Percentiles rank a stretch among this genome's conserved stretches.
phyloP scores from a whole-genome alignment of 2,888 invertebrate genomes.

The Mythimna ferrago region DNA sequence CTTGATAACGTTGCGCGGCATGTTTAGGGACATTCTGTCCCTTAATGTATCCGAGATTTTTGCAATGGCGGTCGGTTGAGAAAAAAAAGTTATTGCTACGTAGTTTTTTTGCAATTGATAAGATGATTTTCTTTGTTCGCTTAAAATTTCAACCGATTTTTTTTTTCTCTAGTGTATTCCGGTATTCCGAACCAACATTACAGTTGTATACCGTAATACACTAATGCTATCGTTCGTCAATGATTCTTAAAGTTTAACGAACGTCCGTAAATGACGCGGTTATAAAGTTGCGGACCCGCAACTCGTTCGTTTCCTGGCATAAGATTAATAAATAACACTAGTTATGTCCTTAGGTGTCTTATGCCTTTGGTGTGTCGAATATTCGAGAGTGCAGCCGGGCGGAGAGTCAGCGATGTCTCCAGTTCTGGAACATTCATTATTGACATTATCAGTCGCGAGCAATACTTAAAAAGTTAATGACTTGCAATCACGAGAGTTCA shows the following conservation, averaged over 20 bases:
- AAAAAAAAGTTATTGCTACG: no score
- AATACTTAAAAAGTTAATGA: slow-evolving; percentile 48
- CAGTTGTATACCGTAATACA: no score
- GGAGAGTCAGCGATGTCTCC: slow-evolving; percentile 54
- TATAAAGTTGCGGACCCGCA: slow-evolving; percentile 3
- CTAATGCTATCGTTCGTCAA: neutral
- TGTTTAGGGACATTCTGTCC: no score
- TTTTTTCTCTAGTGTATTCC: no score
- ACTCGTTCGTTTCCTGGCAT: slow-evolving; percentile 24
- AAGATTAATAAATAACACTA: slow-evolving; percentile 36
- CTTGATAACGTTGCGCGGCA: no score
- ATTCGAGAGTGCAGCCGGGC: slow-evolving; percentile 32
- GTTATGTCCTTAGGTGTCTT: slow-evolving; percentile 26
- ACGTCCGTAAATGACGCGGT: neutral
- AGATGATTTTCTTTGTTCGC: no score
- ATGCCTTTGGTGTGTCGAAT: slow-evolving; percentile 45
- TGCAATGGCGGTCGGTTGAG: no score
- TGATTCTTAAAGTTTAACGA: slow-evolving; percentile 1
- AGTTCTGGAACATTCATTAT: slow-evolving; percentile 54
- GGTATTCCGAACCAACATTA: no score
- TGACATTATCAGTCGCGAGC: slow-evolving; percentile 33
- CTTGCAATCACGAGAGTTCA: slow-evolving; percentile 51
- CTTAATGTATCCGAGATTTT: no score
- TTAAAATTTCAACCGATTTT: no score
- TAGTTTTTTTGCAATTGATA: no score